Conservation (phyloP, 2,113 vertebrate species). For the Pseudorhombus dupliciocellatus region DNA sequence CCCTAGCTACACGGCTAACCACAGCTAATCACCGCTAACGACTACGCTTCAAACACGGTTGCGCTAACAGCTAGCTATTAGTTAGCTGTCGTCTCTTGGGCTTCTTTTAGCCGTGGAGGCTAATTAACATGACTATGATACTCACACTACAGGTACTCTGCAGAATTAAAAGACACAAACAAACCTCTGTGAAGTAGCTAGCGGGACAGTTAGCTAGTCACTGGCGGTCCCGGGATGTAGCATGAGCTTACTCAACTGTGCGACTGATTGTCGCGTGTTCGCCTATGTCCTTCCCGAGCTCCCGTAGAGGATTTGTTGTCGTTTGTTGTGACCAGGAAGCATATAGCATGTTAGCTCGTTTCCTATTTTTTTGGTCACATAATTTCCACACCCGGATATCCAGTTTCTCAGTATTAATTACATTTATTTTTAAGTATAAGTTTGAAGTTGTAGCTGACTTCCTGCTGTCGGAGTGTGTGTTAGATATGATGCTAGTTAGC, state of each 20-base stretch:
- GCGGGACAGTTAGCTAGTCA: slow-evolving; percentile 47
- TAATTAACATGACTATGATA: not conserved
- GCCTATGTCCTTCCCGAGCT: slow-evolving; percentile 36
- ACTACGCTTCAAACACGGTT: slow-evolving; percentile 19
- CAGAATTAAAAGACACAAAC: not conserved
- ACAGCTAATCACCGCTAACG: not conserved
- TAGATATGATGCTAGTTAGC: slow-evolving; percentile 39
- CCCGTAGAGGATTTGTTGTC: slow-evolving; percentile 72
- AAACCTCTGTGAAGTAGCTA: slow-evolving; percentile 55
- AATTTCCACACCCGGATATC: not conserved
- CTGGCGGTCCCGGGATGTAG: slow-evolving; percentile 27
- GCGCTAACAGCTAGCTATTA: slow-evolving; percentile 30
- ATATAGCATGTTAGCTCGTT: slow-evolving; percentile 43
- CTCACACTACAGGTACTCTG: accelerated
- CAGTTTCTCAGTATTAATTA: not conserved
- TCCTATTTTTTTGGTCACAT: not conserved
- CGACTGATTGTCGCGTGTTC: not conserved
- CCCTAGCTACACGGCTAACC: not conserved
- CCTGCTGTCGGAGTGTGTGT: not conserved
- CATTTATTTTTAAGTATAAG: not conserved
- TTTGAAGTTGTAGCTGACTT: not conserved
- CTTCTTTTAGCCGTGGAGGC: no score
- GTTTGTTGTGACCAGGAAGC: slow-evolving; percentile 52
- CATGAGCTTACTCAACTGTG: slow-evolving; percentile 34
- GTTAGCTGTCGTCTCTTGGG: not conserved